Conservation (phyloP, 2,113 vertebrate species). For the Brienomyrus longianalis region DNA sequence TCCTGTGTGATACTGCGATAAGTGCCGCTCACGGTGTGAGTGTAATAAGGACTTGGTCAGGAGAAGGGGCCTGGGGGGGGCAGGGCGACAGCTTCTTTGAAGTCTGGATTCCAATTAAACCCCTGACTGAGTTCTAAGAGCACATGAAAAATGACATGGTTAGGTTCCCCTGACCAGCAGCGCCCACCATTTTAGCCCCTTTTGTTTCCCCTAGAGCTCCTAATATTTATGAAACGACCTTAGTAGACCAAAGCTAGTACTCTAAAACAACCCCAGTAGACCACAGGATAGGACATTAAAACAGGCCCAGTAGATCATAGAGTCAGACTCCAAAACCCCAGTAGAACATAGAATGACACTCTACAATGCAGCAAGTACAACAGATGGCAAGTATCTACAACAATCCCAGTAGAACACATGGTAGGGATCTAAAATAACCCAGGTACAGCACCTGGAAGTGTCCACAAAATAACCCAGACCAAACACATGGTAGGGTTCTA, state of each 20-base stretch:
- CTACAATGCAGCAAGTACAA: not conserved
- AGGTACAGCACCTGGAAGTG: slow-evolving; percentile 33
- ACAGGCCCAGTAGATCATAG: not conserved
- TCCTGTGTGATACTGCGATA: slow-evolving; percentile 18
- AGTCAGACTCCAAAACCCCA: not conserved
- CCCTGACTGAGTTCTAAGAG: slow-evolving; percentile 99
- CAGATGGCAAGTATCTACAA: slow-evolving; percentile 21
- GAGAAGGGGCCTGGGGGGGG: slow-evolving; percentile 49
- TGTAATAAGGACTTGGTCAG: slow-evolving; percentile 62
- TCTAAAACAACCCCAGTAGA: not conserved
- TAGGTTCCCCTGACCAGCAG: slow-evolving; percentile 79
- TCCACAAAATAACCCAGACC: slow-evolving; percentile 29
- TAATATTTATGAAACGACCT: slow-evolving; percentile 66
- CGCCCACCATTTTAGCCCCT: slow-evolving; percentile 77
- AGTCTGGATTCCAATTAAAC: slow-evolving; percentile 99
- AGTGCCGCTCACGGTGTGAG: slow-evolving; percentile 6
- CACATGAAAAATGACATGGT: slow-evolving; percentile 87
- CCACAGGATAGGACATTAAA: not conserved
- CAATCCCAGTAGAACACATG: slow-evolving; percentile 18
- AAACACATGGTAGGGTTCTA: slow-evolving; percentile 37
- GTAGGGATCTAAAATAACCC: slow-evolving; percentile 47
- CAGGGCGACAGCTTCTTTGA: slow-evolving; percentile 90
- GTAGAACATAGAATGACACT: not conserved
- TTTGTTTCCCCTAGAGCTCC: slow-evolving; percentile 77
- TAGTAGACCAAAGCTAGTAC: slow-evolving; percentile 2